phyloP scores from a whole-genome alignment of 2,113 vertebrate species.

The Phalacrocorax pelagicus region DNA sequence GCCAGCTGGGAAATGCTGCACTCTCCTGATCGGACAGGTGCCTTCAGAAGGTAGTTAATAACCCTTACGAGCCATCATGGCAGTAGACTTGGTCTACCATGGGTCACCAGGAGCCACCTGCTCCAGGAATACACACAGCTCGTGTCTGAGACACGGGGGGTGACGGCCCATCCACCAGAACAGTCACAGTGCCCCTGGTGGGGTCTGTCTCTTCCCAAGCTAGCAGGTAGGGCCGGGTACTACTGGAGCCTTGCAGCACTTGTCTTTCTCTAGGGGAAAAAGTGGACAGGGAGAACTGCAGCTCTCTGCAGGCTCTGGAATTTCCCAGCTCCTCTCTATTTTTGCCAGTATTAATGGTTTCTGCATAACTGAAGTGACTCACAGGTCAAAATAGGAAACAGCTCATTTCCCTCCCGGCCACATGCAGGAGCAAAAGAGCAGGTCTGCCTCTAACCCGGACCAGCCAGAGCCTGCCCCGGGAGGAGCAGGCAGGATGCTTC shows the following conservation, averaged over 20 bases:
- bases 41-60: neutral
- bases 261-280: neutral
- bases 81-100: neutral
- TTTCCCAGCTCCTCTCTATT: neutral
- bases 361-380: neutral
- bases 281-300: neutral
- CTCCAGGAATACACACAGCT: neutral
- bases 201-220: neutral
- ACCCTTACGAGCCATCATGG: neutral
- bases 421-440: neutral
- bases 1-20: neutral
- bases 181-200: neutral
- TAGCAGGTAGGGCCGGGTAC: neutral
- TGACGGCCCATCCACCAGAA: neutral
- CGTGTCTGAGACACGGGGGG: neutral
- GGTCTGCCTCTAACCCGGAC: neutral
- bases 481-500: neutral
- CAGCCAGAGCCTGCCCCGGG: neutral
- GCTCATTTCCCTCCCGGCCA: neutral
- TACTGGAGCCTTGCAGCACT: neutral
- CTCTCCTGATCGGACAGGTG: neutral
- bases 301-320: neutral
- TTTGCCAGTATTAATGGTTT: neutral
- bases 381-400: neutral
- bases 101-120: neutral